A percentile compares a stretch with the other conserved stretches of the same genome.
These are phyloP conservation scores for Stegana nigrithorax DNA, from an alignment of 2,888 invertebrate species.

Conservation along the genomic window DNA sequence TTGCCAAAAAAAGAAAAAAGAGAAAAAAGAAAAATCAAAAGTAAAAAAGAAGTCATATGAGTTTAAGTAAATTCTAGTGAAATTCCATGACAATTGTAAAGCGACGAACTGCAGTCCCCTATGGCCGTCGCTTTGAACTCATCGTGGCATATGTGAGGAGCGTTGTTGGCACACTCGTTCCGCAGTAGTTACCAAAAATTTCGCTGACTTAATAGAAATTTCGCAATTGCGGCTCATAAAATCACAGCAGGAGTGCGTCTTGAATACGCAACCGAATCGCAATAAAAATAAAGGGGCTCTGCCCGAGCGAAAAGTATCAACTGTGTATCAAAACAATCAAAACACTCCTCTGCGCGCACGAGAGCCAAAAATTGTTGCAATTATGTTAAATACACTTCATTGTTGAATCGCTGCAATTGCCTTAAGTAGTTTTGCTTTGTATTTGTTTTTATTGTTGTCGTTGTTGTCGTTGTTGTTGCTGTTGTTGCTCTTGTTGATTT, in stretches of 20 bases:
- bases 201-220: conserved; percentile 63
- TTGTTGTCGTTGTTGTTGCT: too few species aligned
- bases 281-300: background rate
- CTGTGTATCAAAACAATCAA: background rate
- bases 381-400: conserved; percentile 17
- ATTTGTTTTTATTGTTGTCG: too few species aligned
- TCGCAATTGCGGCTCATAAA: conserved; percentile 67
- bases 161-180: background rate
- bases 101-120: too few species aligned
- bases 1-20: too few species aligned
- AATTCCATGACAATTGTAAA: too few species aligned
- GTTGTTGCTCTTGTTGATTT: too few species aligned
- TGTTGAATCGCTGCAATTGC: conserved; percentile 9
- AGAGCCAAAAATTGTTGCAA: conserved; percentile 6
- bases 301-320: background rate
- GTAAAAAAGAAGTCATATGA: too few species aligned
- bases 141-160: too few species aligned
- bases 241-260: conserved; percentile 63
- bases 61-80: too few species aligned
- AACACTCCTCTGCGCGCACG: background rate
- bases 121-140: too few species aligned
- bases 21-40: background rate
- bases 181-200: too few species aligned
- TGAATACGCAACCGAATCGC: conserved; percentile 5
- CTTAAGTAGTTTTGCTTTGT: background rate